Conservation (phyloP, 2,113 vertebrate species). For the Phaetusa simplex region DNA sequence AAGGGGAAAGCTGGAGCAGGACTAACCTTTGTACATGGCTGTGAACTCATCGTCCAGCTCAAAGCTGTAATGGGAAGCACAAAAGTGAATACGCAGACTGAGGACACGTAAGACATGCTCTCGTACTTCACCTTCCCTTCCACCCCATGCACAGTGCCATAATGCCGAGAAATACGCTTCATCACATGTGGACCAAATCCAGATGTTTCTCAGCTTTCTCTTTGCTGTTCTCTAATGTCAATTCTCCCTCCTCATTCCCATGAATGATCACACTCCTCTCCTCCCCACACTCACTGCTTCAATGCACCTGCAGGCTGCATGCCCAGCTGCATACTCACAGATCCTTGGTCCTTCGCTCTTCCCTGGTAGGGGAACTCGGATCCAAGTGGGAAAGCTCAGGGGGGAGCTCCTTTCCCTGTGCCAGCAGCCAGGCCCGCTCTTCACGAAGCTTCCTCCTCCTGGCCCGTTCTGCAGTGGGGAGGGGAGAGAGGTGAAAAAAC, state of each 20-base stretch:
- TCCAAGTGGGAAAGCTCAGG: constrained; percentile 91
- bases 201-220: neutral
- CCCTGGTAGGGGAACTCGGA: constrained; percentile 84
- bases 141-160: neutral
- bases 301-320: fast-evolving
- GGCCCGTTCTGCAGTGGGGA: constrained; percentile 82
- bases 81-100: neutral
- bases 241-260: neutral
- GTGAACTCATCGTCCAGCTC: constrained; percentile 93
- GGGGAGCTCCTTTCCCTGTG: constrained; percentile 92
- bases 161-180: neutral
- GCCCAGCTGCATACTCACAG: constrained; percentile 79
- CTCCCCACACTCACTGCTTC: neutral
- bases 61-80: constrained; percentile 76
- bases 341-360: constrained; percentile 83
- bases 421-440: constrained; percentile 90
- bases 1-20: neutral
- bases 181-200: neutral
- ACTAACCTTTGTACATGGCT: constrained; percentile 91
- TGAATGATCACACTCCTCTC: neutral
- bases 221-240: neutral
- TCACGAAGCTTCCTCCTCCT: constrained; percentile 92
- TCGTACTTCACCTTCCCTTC: neutral
- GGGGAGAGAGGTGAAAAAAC: neutral
- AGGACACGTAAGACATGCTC: neutral